Evolutionary conservation across 2,113 vertebrate species (phyloP).

Genomic region (Stictonetta naevosa): DNA sequence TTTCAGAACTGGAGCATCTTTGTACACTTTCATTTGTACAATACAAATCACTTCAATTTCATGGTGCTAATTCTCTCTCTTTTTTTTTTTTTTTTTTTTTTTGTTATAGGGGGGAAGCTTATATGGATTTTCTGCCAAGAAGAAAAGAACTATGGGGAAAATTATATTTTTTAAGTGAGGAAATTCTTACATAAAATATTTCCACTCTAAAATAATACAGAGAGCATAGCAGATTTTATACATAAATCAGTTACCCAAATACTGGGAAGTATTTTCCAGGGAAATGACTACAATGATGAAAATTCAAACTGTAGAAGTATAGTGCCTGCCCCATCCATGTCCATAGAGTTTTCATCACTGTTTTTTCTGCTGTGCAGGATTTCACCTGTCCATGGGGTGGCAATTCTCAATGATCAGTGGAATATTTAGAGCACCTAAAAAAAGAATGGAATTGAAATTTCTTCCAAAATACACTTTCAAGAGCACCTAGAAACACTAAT

Average conservation of each 20-base stretch:
- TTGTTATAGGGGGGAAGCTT: neutral
- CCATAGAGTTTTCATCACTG: neutral
- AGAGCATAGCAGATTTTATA: neutral
- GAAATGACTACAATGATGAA: neutral
- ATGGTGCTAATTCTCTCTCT: neutral
- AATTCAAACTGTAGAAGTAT: neutral
- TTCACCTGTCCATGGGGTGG: neutral
- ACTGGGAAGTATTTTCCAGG: neutral
- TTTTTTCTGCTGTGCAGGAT: neutral
- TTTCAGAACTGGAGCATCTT: neutral
- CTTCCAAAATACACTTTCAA: neutral
- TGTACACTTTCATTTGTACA: neutral
- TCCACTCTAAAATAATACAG: neutral
- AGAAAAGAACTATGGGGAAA: neutral
- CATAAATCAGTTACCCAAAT: neutral
- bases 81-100: neutral
- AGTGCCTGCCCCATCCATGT: neutral
- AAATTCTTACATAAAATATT: neutral
- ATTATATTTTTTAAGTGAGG: neutral
- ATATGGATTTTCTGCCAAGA: neutral
- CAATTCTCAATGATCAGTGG: neutral
- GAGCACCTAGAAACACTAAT: neutral
- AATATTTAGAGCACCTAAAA: neutral
- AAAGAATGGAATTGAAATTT: neutral
- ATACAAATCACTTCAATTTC: conserved; percentile 17